Conservation (phyloP, 2,888 invertebrate species). For the Archaeoteleia sp. region DNA sequence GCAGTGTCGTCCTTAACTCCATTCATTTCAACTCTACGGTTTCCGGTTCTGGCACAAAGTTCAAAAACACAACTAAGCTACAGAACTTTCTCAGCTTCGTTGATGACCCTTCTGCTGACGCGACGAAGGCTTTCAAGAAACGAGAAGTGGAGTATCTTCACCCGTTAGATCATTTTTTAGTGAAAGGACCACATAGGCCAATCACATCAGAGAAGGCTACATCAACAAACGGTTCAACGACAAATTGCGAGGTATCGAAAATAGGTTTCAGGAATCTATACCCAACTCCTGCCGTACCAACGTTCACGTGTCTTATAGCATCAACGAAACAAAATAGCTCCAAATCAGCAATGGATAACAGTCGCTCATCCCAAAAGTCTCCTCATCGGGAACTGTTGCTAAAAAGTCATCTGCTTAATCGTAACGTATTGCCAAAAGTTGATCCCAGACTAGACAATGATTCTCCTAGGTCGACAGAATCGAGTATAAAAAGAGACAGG, state of each 20-base stretch:
- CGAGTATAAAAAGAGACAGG: slow-evolving; percentile 5
- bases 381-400: slow-evolving; percentile 14
- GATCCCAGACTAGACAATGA: background rate
- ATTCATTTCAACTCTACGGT: slow-evolving; percentile 64
- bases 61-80: slow-evolving; percentile 47
- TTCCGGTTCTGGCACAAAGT: slow-evolving; percentile 39
- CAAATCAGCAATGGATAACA: slow-evolving; percentile 1
- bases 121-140: no score
- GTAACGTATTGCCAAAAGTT: background rate
- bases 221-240: slow-evolving; percentile 34
- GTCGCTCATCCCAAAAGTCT: background rate
- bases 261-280: slow-evolving; percentile 17
- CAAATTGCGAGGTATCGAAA: slow-evolving; percentile 9
- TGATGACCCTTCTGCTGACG: no score
- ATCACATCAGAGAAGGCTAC: slow-evolving; percentile 60
- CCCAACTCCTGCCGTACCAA: background rate
- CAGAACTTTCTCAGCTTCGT: slow-evolving; percentile 61
- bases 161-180: slow-evolving; percentile 66
- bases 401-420: slow-evolving; percentile 11
- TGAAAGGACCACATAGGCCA: slow-evolving; percentile 45
- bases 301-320: background rate
- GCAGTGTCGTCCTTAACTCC: slow-evolving; percentile 67
- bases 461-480: background rate
- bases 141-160: slow-evolving; percentile 55
- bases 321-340: background rate